A percentile compares a stretch with the other conserved stretches of the same genome.
Conservation (phyloP, 2,888 invertebrate species). For the Patella depressa region DNA sequence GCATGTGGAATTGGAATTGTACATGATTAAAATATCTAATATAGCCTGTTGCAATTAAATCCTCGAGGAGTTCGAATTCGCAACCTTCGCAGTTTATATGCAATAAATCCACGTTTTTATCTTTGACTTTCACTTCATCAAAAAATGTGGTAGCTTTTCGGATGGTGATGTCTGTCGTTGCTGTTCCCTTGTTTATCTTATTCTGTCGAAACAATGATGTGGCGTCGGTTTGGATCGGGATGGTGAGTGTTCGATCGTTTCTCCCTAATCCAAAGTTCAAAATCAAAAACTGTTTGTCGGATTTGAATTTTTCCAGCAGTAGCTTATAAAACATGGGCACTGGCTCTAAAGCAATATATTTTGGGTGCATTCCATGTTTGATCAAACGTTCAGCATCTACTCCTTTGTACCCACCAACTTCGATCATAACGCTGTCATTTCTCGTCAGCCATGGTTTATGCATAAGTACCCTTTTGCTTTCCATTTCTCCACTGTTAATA, state of each 20-base stretch:
- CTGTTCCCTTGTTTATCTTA: background rate
- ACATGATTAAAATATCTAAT: constrained; percentile 16
- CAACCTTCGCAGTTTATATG: constrained; percentile 26
- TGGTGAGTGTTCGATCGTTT: constrained; percentile 12
- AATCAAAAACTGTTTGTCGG: constrained; percentile 14
- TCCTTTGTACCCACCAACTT: constrained; percentile 24
- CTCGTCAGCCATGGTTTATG: background rate
- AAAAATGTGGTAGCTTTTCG: constrained; percentile 18
- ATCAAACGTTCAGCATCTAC: constrained; percentile 19
- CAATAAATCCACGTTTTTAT: constrained; percentile 18
- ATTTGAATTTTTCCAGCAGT: constrained; percentile 2
- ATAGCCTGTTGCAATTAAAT: background rate
- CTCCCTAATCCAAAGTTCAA: constrained; percentile 23
- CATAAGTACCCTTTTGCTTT: background rate
- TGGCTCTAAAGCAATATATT: constrained; percentile 22
- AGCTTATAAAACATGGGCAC: constrained; percentile 16
- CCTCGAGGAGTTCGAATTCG: constrained; percentile 23
- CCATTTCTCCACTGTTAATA: background rate
- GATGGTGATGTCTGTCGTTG: background rate
- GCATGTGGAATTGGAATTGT: constrained; percentile 25
- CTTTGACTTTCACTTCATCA: background rate
- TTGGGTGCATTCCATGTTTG: constrained; percentile 3
- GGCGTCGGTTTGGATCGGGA: constrained; percentile 13
- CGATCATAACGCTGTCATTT: constrained; percentile 16
- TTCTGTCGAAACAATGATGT: constrained; percentile 15